phyloP scores from a whole-genome alignment of 2,797 vertebrate genomes.

The Falco columbarius region DNA sequence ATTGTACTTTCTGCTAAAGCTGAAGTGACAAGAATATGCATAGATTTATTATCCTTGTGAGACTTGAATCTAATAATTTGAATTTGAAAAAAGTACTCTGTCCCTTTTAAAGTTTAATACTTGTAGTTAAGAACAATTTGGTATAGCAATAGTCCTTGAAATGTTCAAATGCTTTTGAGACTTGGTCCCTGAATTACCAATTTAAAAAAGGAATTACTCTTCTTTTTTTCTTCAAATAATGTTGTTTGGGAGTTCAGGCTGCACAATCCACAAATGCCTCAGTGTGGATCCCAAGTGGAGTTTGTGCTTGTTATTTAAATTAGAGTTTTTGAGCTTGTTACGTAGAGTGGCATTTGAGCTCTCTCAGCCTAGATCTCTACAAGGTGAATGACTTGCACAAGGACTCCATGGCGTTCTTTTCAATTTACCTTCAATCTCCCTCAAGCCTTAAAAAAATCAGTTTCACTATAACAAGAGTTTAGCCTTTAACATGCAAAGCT shows the following conservation, averaged over 20 bases:
- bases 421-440: constrained; percentile 49
- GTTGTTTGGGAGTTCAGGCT: constrained; percentile 40
- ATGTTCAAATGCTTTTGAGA: constrained; percentile 58
- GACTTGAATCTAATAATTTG: constrained; percentile 15
- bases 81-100: constrained; percentile 32
- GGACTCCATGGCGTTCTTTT: constrained; percentile 34
- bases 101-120: constrained; percentile 50
- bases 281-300: constrained; percentile 51
- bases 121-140: constrained; percentile 57
- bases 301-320: constrained; percentile 65
- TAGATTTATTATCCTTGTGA: constrained; percentile 30
- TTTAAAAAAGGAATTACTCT: constrained; percentile 40
- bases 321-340: constrained; percentile 56
- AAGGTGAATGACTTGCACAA: constrained; percentile 65
- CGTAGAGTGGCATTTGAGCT: constrained; percentile 54
- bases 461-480: constrained; percentile 32
- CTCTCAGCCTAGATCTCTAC: constrained; percentile 46
- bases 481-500: constrained; percentile 51
- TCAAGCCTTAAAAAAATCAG: constrained; percentile 34
- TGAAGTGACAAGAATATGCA: constrained; percentile 15
- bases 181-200: constrained; percentile 24
- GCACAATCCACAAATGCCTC: constrained; percentile 20
- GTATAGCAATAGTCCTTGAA: constrained; percentile 59
- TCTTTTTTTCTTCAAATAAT: constrained; percentile 19
- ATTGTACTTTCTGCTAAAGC: neutral